A percentile compares a stretch with the other conserved stretches of the same genome.
These are phyloP conservation scores for Atta texana DNA, from an alignment of 1,140 invertebrate species.

Conservation along the genomic window DNA sequence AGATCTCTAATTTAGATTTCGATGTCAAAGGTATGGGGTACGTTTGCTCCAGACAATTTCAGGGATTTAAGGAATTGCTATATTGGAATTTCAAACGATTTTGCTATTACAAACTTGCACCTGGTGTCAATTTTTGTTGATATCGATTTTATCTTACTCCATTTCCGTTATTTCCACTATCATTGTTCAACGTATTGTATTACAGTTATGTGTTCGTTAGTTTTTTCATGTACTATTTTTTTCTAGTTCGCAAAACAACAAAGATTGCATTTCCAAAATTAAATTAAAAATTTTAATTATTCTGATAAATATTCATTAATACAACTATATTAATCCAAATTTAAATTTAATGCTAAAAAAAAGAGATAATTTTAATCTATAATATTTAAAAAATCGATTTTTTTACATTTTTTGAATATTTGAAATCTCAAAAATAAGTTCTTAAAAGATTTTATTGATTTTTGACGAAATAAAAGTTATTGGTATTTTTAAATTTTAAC, in stretches of 20 bases:
- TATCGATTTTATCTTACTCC: slow-evolving; percentile 29
- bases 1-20: slow-evolving; percentile 59
- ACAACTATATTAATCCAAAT: slow-evolving; percentile 20
- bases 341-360: background rate
- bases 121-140: slow-evolving; percentile 1
- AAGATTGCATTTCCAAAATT: background rate
- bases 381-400: too few species aligned
- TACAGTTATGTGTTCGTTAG: background rate
- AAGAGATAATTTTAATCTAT: background rate
- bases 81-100: slow-evolving; percentile 30
- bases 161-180: background rate
- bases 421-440: too few species aligned
- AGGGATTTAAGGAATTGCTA: slow-evolving; percentile 20
- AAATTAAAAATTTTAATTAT: background rate
- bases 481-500: too few species aligned
- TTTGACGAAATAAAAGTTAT: too few species aligned
- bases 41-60: background rate
- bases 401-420: too few species aligned
- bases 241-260: background rate
- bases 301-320: background rate
- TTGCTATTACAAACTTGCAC: slow-evolving; percentile 2
- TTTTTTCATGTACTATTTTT: background rate
- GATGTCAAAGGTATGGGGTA: slow-evolving; percentile 19
- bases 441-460: too few species aligned
- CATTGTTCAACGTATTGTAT: background rate